Evolutionary conservation across 2,113 vertebrate genomes (phyloP), one percentile per base, ranked within the genome.

Genomic region (Paratilapia polleni): DNA sequence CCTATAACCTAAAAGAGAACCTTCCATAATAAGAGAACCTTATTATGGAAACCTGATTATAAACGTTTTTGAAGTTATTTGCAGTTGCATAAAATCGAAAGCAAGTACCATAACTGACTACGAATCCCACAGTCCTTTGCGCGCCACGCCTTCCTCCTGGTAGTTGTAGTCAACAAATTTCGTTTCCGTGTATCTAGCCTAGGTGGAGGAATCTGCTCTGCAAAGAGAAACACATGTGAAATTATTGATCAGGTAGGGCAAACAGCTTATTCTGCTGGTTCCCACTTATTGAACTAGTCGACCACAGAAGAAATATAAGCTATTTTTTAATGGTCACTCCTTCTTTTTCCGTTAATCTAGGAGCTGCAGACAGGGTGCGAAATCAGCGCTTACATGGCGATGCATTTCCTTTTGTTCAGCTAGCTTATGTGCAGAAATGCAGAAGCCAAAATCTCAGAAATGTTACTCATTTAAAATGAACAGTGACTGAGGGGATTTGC

Each of bases 151-250:
- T 2, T 12, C 3, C 6, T 59, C 10, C 47, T 92, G 94, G 95
- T 82, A 86, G 28, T 86, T 95, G 96, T 93, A 95, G 96, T 96
- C 80, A 68, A 22, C 13, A 6, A 6, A 9, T 1, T 54, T 85
- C 78, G 88, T 91, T 94, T 94, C 93, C 92, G 91, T 88, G 87
- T 94, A 70, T 81, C 31, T 62, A 80, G 36, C 83, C 61, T 91
- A 94, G 92, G 88, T 91, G 92, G 86, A 81, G 93, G 94, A 95
- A 94, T 93, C 90, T 91, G 87, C 84, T 91, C 90, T 89, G 90
- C 87, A 94, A 92, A 94, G 91, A 93, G 90, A 89, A 93, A 94
- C 93, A 95, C 90, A 95, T 92, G 94, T 96, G 94, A 95, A 96
- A 92, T 91, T 92, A 95, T 91, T 94, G 89, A 93, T 85, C 96